Conservation (phyloP, 2,888 invertebrate species). For the Hetaerina titia region DNA sequence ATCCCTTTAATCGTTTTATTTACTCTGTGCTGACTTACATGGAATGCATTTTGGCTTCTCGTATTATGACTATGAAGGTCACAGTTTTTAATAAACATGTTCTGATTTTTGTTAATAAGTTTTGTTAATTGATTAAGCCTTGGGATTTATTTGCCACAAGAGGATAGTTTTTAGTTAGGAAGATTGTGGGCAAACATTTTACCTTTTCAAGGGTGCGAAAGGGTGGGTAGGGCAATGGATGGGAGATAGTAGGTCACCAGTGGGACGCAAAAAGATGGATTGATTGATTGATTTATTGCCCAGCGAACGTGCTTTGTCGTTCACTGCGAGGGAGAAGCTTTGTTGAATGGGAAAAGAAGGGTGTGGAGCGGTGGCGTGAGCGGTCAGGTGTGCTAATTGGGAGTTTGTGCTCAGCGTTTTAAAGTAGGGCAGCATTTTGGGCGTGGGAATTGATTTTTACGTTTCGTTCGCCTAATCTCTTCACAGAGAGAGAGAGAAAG, state of each 20-base stretch:
- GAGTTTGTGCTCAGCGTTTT: constrained; percentile 9
- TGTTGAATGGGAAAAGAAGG: background rate
- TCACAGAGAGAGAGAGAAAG: no score
- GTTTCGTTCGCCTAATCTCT: background rate
- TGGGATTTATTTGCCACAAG: no score
- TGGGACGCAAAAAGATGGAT: background rate
- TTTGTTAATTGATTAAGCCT: no score
- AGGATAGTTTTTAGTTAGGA: no score
- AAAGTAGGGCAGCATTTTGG: constrained; percentile 16
- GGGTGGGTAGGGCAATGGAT: background rate
- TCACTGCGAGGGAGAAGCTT: background rate
- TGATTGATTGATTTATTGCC: constrained; percentile 24
- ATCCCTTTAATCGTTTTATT: no score
- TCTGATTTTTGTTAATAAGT: no score
- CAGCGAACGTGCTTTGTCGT: background rate
- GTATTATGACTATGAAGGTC: no score
- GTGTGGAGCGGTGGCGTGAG: background rate
- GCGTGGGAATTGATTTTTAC: background rate
- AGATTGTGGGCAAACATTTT: no score
- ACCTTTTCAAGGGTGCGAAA: background rate
- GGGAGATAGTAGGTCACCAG: background rate
- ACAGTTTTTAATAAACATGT: no score
- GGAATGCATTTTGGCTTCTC: no score
- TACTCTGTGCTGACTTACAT: no score
- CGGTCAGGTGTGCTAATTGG: constrained; percentile 2